Percentiles rank a stretch among this genome's conserved stretches.
These are phyloP conservation scores for Microchrysa polita DNA, from an alignment of 2,888 invertebrate species.

Conservation along the genomic window DNA sequence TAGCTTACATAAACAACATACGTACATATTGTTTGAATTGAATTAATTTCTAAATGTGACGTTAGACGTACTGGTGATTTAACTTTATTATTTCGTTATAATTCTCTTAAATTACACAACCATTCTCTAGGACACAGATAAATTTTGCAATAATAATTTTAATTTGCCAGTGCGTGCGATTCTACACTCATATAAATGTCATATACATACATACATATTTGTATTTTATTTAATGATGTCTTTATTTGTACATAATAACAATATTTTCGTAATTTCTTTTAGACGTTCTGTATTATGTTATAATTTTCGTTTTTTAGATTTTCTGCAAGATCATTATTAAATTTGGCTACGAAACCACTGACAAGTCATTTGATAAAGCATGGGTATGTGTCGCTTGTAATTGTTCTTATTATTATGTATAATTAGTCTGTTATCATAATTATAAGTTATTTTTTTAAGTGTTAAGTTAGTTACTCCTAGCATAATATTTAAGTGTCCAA, in stretches of 20 bases:
- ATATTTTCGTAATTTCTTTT: slow-evolving; percentile 56
- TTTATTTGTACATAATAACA: no score
- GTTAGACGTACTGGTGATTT: no score
- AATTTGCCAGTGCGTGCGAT: no score
- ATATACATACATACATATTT: neutral
- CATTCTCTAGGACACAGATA: no score
- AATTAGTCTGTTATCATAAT: slow-evolving; percentile 47
- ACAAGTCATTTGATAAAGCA: slow-evolving; percentile 73
- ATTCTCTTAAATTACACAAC: no score
- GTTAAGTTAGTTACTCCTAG: neutral
- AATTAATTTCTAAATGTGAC: no score
- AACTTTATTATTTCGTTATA: no score
- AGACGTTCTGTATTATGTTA: slow-evolving; percentile 63
- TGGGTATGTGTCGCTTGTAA: slow-evolving; percentile 69
- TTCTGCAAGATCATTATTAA: slow-evolving; percentile 76
- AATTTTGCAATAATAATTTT: no score
- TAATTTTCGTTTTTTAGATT: slow-evolving; percentile 70
- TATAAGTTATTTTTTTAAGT: slow-evolving; percentile 21
- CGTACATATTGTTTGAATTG: no score
- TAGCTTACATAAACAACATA: no score
- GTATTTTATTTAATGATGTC: neutral
- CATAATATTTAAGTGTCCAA: neutral
- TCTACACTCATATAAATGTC: no score
- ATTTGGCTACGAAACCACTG: slow-evolving; percentile 72
- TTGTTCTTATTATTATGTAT: slow-evolving; percentile 9